phyloP scores from a whole-genome alignment of 1,140 invertebrate species.

The Neodiprion pinetum region DNA sequence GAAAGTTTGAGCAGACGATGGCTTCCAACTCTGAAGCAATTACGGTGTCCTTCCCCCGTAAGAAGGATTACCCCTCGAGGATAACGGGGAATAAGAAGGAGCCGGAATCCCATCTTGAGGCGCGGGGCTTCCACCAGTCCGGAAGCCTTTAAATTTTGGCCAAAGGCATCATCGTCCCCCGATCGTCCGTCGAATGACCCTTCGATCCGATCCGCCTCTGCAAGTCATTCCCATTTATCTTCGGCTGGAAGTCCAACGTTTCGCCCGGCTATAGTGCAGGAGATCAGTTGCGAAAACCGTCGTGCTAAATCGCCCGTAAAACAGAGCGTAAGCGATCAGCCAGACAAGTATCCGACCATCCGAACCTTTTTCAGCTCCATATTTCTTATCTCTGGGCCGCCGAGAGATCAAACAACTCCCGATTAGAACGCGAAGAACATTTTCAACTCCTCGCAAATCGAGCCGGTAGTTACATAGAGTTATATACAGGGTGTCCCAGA shows the following conservation, averaged over 20 bases:
- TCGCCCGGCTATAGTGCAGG: not conserved
- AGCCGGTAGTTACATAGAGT: no score
- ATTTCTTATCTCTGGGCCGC: not conserved
- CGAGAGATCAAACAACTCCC: not conserved
- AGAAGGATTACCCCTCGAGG: not conserved
- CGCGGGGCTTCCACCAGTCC: not conserved
- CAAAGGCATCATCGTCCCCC: not conserved
- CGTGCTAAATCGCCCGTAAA: no score
- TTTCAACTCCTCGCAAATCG: no score
- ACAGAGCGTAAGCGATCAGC: no score
- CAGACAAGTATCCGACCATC: not conserved
- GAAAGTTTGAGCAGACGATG: not conserved
- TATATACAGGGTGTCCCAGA: no score
- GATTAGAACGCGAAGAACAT: not conserved
- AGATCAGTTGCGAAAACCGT: not conserved
- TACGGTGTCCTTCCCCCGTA: not conserved
- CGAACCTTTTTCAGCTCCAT: not conserved
- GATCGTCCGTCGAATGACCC: not conserved
- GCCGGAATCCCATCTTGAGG: not conserved
- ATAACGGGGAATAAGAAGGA: not conserved
- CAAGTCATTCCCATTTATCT: not conserved
- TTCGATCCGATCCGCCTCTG: not conserved
- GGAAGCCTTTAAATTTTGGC: slow-evolving; percentile 7
- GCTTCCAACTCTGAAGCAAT: not conserved
- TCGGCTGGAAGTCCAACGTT: not conserved